Evolutionary conservation across 2,888 invertebrate species (phyloP).

Genomic region (Odontothrips loti): DNA sequence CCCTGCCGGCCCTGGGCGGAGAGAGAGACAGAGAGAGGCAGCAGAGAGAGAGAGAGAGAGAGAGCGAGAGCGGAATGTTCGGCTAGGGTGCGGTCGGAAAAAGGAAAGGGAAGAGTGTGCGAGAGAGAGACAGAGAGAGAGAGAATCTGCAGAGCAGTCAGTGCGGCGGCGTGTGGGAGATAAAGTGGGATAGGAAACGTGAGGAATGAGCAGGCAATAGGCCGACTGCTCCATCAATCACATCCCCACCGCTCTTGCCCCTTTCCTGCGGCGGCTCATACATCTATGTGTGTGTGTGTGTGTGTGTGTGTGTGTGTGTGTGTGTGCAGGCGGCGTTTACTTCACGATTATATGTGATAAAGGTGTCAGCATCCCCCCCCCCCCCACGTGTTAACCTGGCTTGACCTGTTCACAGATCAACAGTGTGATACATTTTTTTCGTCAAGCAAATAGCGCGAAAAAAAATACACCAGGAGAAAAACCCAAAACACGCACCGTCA

Average conservation of each 20-base stretch:
- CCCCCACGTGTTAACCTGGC: background rate
- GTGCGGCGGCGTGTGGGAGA: background rate
- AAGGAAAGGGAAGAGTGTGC: background rate
- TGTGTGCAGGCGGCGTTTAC: no score
- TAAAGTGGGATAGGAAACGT: conserved; percentile 19
- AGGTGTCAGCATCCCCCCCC: background rate
- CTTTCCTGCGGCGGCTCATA: background rate
- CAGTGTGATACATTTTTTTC: no score
- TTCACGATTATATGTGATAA: conserved; percentile 5
- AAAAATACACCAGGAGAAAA: no score
- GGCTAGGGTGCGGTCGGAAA: background rate
- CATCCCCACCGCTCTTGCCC: background rate
- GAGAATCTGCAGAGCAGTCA: background rate
- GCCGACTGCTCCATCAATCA: conserved; percentile 11
- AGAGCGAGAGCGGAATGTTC: no score
- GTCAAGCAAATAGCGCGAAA: no score
- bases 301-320: no score
- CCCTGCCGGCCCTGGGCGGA: background rate
- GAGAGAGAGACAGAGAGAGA: background rate
- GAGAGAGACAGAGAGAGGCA: no score
- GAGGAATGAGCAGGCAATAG: conserved; percentile 19
- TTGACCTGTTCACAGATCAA: background rate
- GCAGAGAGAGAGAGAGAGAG: no score
- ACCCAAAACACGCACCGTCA: no score
- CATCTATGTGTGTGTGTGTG: no score